Conservation (phyloP, 1,140 invertebrate genomes). For the Archivesica marissinica region DNA sequence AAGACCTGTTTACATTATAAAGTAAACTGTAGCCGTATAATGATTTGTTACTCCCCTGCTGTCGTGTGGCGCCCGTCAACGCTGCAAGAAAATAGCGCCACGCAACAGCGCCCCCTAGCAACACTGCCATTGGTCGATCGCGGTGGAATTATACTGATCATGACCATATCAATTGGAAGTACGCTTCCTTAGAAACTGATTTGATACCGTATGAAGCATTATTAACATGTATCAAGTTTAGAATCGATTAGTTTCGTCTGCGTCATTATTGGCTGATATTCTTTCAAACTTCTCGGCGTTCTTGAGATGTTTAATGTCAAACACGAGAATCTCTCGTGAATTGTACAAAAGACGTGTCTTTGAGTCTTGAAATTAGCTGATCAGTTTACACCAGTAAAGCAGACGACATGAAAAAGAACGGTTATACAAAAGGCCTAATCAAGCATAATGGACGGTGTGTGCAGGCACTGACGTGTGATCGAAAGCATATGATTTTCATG, state of each 20-base stretch:
- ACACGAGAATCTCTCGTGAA: background rate
- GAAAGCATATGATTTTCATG: constrained; percentile 58
- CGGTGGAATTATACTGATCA: background rate
- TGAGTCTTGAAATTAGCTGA: constrained; percentile 30
- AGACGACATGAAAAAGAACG: constrained; percentile 17
- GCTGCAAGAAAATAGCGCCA: constrained; percentile 31
- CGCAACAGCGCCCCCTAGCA: constrained; percentile 36
- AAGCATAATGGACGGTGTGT: constrained; percentile 27
- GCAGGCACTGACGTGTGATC: constrained; percentile 20
- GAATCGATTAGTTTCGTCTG: background rate
- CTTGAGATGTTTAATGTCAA: constrained; percentile 26
- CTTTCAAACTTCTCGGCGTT: constrained; percentile 30
- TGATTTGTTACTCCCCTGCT: constrained; percentile 52
- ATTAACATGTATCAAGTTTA: background rate
- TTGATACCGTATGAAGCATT: background rate
- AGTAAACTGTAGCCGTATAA: constrained; percentile 57
- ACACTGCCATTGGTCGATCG: constrained; percentile 51
- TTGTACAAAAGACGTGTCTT: constrained; percentile 23
- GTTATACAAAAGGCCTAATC: constrained; percentile 27
- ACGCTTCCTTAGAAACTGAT: constrained; percentile 28
- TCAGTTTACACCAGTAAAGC: constrained; percentile 41
- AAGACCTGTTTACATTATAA: constrained; percentile 59
- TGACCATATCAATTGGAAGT: background rate
- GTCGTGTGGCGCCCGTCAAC: constrained; percentile 61
- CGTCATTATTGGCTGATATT: constrained; percentile 17